These are phyloP conservation scores for Cataglyphis albicans DNA, from an alignment of 2,888 invertebrate species.

Conservation along the genomic window DNA sequence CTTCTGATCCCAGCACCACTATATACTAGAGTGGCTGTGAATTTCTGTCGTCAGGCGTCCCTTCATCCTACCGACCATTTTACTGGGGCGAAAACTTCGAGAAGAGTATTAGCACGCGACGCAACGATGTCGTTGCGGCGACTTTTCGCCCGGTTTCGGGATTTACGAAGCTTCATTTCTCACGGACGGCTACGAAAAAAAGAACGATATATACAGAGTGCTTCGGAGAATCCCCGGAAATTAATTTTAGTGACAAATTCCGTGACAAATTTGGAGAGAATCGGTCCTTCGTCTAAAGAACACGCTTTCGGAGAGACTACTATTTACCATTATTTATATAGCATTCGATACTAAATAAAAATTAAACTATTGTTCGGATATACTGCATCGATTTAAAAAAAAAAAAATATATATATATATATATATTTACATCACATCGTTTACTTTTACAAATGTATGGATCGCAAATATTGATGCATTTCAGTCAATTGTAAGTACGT, in stretches of 20 bases:
- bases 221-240: neutral
- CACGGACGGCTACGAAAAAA: conserved; percentile 23
- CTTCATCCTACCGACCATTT: conserved; percentile 34
- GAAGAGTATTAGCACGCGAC: conserved; percentile 47
- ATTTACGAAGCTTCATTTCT: conserved; percentile 53
- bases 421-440: neutral
- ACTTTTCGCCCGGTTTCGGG: conserved; percentile 49
- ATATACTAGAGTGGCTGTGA: conserved; percentile 17
- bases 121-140: conserved; percentile 34
- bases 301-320: neutral
- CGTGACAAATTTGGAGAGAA: neutral
- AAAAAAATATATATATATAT: neutral
- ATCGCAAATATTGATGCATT: neutral
- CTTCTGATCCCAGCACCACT: conserved; percentile 19
- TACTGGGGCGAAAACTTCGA: conserved; percentile 41
- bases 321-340: neutral
- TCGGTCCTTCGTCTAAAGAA: neutral
- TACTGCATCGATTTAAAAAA: neutral
- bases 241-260: conserved; percentile 30
- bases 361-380: neutral
- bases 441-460: neutral
- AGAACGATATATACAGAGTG: neutral
- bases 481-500: neutral
- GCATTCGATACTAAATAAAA: neutral
- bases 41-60: conserved; percentile 31